Evolutionary conservation across 2,888 invertebrate genomes (phyloP), one percentile per base, ranked within the genome.

Genomic region (Stomorhina lunata): DNA sequence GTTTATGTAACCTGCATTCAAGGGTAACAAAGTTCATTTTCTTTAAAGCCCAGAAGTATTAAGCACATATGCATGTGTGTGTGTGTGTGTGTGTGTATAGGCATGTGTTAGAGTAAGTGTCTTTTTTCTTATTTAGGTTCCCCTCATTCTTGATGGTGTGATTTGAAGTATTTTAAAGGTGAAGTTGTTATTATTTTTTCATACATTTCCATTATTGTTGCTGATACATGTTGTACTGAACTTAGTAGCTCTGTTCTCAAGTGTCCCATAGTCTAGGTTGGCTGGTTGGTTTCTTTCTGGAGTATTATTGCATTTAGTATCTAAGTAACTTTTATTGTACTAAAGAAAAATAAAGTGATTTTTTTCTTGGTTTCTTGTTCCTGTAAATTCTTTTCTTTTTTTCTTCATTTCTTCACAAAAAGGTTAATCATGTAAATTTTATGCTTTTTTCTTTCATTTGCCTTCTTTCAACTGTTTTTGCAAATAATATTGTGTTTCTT

Each of bases 141-240:
- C 76, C 71, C 71, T 81, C 80, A 68, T 81, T 69, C 63, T 79
- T 79, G 50, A 71, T 79, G 79, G 82, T 82, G 82, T 82, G 82
- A 82, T 82, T 82, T 82, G 82, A 82, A 82, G 82, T 79, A 66
- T 79, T 82, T 82, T 80, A 82, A 79, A 82, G 79, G 82, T 82
- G 79, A 82, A 82, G 82, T 79, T 82, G 82, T 79, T 77, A 22
- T 53, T 65, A 53, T 50, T 68, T 50, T 43, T 76, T 48, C n/a
- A n/a, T n/a, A n/a, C n/a, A n/a, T 59, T 59, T 29, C 50, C 68
- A 15, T 66, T 57, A 17, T 15, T 43, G 22, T 63, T 63, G 55
- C 57, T 78, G 61, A 55, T n/a, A n/a, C n/a, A n/a, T 71, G 59
- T 71, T 50, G 68, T 29, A 32, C 25, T 59, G 68, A n/a, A n/a